Base-by-base conservation (phyloP, 2,797 vertebrate species). In the Rhincodon typus region DNA sequence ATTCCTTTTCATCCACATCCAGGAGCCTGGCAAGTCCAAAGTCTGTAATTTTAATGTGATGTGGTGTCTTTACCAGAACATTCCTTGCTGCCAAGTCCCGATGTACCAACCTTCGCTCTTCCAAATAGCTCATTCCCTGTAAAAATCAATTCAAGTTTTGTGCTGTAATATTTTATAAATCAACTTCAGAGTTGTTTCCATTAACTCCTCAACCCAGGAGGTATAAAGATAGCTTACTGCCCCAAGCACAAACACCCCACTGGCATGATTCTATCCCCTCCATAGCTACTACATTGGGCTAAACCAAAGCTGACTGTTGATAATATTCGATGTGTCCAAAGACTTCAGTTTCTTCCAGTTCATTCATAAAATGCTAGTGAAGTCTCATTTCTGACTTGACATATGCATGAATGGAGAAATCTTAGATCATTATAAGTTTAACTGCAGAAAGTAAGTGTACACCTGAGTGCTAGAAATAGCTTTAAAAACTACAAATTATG, bases 81-180 rank as follows among this genome's bases (percentile, higher is more conserved):
- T 99, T 99, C 96, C 99, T 98, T 25, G 99, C 99, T 0, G 99
- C 99, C 96, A 99, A 97, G 96, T 99, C 99, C 7, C 99, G 98
- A 96, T 99, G 99, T 66, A 99, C 99, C 97, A 99, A 97, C 96
- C 98, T 98, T 25, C 98, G 98, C 84, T 99, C 99, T 96, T 99
- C 99, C 96, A 99, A 97, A 95, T 99, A 99, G 97, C 97, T 98
- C 99, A 99, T 99, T 5, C 99, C 99, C 99, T 99, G 96, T 94
- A 96, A 96, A 0, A 0, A 96, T 3, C 95, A 70, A 21, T 34
- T 91, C 6, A 38, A 67, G 19, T 88, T 88, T 62, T n/a, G 27
- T 87, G n/a, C 42, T 86, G 34, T 46, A 70, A 53, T 27, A 88
- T 30, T 87, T 88, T 86, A n/a, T 86, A 88, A 88, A 66, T 66